phyloP scores from a whole-genome alignment of 92 coral and sea anemone species.

The Actinernus sp. region DNA sequence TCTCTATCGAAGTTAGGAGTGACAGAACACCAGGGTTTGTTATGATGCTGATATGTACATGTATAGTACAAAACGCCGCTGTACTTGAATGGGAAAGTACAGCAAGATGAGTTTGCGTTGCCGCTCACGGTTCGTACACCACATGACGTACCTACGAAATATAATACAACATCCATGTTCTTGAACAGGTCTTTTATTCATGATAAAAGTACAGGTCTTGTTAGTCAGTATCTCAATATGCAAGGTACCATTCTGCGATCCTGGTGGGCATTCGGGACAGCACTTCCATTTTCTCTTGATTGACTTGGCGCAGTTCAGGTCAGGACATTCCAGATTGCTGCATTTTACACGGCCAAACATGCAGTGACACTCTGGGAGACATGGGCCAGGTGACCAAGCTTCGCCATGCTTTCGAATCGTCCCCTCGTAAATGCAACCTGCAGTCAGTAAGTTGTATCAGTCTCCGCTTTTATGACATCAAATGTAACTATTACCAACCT shows the following conservation, averaged over 20 bases:
- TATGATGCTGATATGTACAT: conserved; percentile 79
- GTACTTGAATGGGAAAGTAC: conserved; percentile 91
- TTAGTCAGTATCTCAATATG: neutral
- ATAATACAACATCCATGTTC: too few relatives aligned
- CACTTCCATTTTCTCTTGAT: conserved; percentile 90
- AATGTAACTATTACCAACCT: too few relatives aligned
- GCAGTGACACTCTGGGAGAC: conserved; percentile 96
- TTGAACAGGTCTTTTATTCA: too few relatives aligned
- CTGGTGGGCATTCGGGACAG: conserved; percentile 92
- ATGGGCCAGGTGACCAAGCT: conserved; percentile 98
- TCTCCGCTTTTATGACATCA: too few relatives aligned
- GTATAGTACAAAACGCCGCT: conserved; percentile 84
- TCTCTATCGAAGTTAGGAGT: conserved; percentile 83
- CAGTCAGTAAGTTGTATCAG: too few relatives aligned
- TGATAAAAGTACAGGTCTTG: too few relatives aligned
- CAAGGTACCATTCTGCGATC: conserved; percentile 60
- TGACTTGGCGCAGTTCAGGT: conserved; percentile 86
- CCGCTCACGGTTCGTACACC: conserved; percentile 86
- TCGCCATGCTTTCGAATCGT: conserved; percentile 80
- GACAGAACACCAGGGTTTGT: conserved; percentile 93
- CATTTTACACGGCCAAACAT: conserved; percentile 82
- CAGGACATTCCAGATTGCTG: conserved; percentile 95
- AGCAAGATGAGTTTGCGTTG: conserved; percentile 76
- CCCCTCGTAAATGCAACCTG: conserved; percentile 83
- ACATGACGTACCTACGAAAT: conserved; percentile 64